Percentiles rank a stretch among this genome's conserved stretches.
Evolutionary conservation across 1,140 invertebrate species (phyloP).

Genomic region (Sweltsa coloradensis): DNA sequence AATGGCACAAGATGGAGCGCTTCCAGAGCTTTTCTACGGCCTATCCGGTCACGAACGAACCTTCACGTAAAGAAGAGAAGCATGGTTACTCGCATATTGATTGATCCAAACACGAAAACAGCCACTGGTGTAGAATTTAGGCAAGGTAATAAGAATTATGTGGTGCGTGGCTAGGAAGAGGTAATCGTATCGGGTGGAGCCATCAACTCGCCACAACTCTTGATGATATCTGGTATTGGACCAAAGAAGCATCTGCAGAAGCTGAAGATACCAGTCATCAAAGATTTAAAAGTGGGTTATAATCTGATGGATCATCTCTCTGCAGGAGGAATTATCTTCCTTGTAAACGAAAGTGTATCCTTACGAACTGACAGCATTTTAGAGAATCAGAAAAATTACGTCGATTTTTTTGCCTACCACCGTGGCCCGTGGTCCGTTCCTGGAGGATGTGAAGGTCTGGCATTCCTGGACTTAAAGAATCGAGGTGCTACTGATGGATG

Average conservation of each 20-base stretch:
- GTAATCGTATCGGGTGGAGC: slow-evolving; percentile 64
- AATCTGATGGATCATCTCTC: neutral
- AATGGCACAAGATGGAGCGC: slow-evolving; percentile 39
- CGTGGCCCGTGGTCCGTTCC: neutral
- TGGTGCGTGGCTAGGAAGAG: slow-evolving; percentile 44
- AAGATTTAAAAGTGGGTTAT: neutral
- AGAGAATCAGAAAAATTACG: slow-evolving; percentile 22
- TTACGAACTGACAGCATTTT: slow-evolving; percentile 16
- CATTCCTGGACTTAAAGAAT: slow-evolving; percentile 2
- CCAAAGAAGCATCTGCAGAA: neutral
- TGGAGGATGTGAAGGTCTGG: slow-evolving; percentile 11
- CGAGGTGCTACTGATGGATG: slow-evolving; percentile 22
- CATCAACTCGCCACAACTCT: slow-evolving; percentile 59
- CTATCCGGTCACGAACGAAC: slow-evolving; percentile 44
- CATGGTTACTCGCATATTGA: slow-evolving; percentile 37
- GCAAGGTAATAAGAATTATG: slow-evolving; percentile 23
- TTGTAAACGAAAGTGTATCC: slow-evolving; percentile 38
- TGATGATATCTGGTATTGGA: slow-evolving; percentile 65
- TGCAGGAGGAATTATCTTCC: slow-evolving; percentile 44
- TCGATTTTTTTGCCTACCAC: slow-evolving; percentile 30
- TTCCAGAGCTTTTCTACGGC: slow-evolving; percentile 39
- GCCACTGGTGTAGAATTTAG: slow-evolving; percentile 50
- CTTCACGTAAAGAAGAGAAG: slow-evolving; percentile 43
- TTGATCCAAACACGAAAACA: slow-evolving; percentile 38
- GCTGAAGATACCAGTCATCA: slow-evolving; percentile 9